phyloP scores from a whole-genome alignment of 2,797 vertebrate species.

The Rhinogobio ventralis region DNA sequence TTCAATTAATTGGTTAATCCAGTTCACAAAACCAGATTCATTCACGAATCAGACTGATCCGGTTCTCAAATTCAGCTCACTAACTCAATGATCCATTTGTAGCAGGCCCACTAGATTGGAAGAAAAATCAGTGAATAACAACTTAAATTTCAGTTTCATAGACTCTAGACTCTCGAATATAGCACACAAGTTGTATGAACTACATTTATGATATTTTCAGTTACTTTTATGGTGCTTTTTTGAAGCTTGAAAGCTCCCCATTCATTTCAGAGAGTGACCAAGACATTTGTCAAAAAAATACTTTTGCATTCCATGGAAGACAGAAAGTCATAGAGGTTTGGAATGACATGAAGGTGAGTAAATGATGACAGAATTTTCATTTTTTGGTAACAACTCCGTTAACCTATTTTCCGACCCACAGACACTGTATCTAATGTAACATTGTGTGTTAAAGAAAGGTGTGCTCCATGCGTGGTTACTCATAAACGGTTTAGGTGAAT shows the following conservation, averaged over 20 bases:
- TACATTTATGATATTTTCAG: background rate
- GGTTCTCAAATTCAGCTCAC: background rate
- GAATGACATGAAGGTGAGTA: background rate
- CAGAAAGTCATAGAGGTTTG: constrained; percentile 5
- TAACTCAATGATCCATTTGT: background rate
- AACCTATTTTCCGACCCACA: constrained; percentile 16
- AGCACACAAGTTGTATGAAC: background rate
- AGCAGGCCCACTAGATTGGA: background rate
- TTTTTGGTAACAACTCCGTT: constrained; percentile 1
- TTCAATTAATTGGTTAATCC: background rate
- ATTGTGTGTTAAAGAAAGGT: constrained; percentile 8
- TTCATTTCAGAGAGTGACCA: background rate
- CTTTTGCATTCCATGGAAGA: background rate
- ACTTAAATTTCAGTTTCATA: background rate
- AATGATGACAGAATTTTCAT: background rate
- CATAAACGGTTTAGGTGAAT: constrained; percentile 39
- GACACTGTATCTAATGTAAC: background rate
- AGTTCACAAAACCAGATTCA: background rate
- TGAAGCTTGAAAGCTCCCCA: background rate
- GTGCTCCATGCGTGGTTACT: constrained; percentile 12
- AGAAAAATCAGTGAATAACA: background rate
- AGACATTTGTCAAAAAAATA: background rate
- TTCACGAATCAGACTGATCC: background rate
- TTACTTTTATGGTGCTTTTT: background rate
- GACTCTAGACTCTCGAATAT: background rate